Conservation (phyloP, 2,888 invertebrate genomes). For the Apoda limacodes region DNA sequence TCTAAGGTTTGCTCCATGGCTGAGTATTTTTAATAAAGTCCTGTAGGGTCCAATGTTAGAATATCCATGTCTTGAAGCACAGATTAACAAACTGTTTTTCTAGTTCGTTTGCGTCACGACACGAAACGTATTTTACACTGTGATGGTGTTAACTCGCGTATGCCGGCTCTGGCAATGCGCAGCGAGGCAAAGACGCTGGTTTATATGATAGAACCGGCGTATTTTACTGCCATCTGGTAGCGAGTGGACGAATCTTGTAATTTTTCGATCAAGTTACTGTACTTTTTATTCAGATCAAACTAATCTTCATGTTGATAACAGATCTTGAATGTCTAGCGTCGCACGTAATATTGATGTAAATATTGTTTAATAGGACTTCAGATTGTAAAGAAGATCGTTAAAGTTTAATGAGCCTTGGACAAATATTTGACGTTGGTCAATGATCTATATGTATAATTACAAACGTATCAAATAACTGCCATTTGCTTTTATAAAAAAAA, state of each 20-base stretch:
- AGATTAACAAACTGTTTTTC: constrained; percentile 42
- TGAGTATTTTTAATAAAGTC: constrained; percentile 44
- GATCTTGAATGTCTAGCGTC: no score
- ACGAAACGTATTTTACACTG: constrained; percentile 27
- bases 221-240: constrained; percentile 42
- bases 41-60: constrained; percentile 56
- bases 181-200: constrained; percentile 31
- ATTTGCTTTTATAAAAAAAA: no score
- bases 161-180: constrained; percentile 51
- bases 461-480: no score
- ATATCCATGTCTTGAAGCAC: constrained; percentile 55
- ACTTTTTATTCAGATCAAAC: no score
- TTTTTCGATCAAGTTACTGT: no score
- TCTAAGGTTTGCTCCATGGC: constrained; percentile 52
- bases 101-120: constrained; percentile 32
- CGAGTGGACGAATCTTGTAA: constrained; percentile 44
- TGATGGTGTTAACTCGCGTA: constrained; percentile 38
- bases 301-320: no score
- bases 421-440: no score
- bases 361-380: no score
- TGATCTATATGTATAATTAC: no score
- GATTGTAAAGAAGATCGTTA: no score
- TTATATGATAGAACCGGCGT: constrained; percentile 51
- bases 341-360: no score
- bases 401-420: no score